Base-by-base conservation (phyloP, 2,888 invertebrate species). In the Andricus curvator region DNA sequence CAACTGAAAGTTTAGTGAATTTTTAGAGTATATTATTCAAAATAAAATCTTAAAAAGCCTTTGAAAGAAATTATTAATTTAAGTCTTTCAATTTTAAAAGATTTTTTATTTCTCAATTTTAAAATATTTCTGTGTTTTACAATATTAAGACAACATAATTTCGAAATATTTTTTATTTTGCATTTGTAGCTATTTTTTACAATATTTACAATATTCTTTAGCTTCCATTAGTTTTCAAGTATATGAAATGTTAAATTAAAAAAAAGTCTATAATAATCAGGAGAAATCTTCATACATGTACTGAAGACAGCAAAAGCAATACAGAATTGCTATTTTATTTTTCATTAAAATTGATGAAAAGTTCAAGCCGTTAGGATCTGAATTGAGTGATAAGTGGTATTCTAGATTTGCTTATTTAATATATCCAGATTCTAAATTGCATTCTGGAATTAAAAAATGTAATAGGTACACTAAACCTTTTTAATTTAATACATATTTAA, bases 311-410 rank as follows among this genome's bases (percentile, higher is more conserved):
- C 4, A n/a, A 60, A 9, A 3, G 15, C 22, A 67, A 41, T 20
- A 48, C 22, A 3, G 22, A 15, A 44, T 25, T 68, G 22, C 13
- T 44, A 17, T 22, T 22, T 22, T 48, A 5, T 13, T 62, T 5
- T 13, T 13, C 25, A 25, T 4, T 62, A 25, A 62, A 22, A 22
- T 11, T 62, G 1, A 48, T 13, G 22, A n/a, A 60, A 25, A 62
- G 25, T 13, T 9, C 5, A 48, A 48, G 44, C 8, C 13, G 44
- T 37, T 37, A 48, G 44, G 48, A 44, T 44, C 41, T 33, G 6
- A 67, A n/a, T 67, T 17, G 68, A 68, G 68, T 68, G 68, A 68
- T 68, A 44, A 44, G 68, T 41, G 22, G 17, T 68, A 22, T 41
- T 67, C 13, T 67, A 20, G 37, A 22, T 67, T 4, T 44, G n/a